Percentiles rank a stretch among this genome's conserved stretches.
Evolutionary conservation across 2,888 invertebrate genomes (phyloP).

Genomic region (Ophioninae sp.): DNA sequence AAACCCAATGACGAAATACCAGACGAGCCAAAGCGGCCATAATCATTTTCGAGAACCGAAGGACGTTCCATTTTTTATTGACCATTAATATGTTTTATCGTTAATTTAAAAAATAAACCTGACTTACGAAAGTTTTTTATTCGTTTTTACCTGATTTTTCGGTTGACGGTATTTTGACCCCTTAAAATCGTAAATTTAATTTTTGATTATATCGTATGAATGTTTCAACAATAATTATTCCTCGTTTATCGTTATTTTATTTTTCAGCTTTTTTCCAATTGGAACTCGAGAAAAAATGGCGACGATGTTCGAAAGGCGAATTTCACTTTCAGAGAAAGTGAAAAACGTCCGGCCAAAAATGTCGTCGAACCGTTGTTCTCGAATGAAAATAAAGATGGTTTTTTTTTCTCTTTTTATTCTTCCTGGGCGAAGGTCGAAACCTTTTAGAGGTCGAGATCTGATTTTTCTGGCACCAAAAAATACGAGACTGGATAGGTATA

Average conservation of each 20-base stretch:
- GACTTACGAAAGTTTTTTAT: too few species aligned
- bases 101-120: too few species aligned
- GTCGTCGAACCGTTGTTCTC: background rate
- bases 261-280: background rate
- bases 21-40: too few species aligned
- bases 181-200: too few species aligned
- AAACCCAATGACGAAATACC: background rate
- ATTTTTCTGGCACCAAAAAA: background rate
- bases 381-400: background rate
- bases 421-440: background rate
- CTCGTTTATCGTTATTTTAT: too few species aligned
- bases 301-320: background rate
- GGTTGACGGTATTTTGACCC: too few species aligned
- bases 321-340: background rate
- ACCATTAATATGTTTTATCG: too few species aligned
- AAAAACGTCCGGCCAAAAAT: background rate
- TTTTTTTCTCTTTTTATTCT: background rate
- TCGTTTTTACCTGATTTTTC: background rate
- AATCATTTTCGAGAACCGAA: background rate
- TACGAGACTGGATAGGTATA: background rate
- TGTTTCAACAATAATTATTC: too few species aligned
- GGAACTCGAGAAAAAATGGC: background rate
- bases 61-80: too few species aligned
- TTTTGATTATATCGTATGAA: too few species aligned
- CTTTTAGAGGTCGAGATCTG: background rate